These are phyloP conservation scores for Regulus satrapa DNA, from an alignment of 2,113 vertebrate species.

Conservation along the genomic window DNA sequence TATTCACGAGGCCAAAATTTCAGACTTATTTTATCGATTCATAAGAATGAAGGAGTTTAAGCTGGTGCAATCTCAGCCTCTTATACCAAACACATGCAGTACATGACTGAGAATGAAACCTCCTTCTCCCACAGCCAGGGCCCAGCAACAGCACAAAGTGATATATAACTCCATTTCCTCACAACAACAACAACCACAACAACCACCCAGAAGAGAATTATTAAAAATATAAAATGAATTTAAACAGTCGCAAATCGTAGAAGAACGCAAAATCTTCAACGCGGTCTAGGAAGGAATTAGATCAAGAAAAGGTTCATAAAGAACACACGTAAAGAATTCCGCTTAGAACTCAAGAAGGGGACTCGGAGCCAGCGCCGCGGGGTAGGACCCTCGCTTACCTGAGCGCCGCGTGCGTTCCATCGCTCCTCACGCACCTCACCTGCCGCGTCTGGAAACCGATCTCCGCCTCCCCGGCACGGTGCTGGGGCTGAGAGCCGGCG, in stretches of 20 bases:
- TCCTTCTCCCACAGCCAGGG: background rate
- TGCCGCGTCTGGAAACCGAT: constrained; percentile 88
- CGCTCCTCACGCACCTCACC: constrained; percentile 84
- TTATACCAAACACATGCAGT: background rate
- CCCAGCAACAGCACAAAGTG: background rate
- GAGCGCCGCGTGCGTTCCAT: constrained; percentile 80
- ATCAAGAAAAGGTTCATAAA: background rate
- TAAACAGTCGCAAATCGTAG: background rate
- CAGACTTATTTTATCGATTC: background rate
- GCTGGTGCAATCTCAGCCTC: background rate
- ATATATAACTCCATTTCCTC: background rate
- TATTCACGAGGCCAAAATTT: background rate
- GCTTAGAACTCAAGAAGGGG: background rate
- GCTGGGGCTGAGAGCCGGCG: constrained; percentile 47
- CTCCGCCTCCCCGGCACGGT: constrained; percentile 72
- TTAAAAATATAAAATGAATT: background rate
- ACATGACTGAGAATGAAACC: background rate
- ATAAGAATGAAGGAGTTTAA: background rate
- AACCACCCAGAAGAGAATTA: background rate
- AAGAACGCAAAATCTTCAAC: background rate
- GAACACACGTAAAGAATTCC: background rate
- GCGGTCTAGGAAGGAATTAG: background rate
- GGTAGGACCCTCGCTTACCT: constrained; percentile 77
- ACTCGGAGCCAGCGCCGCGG: rapidly evolving
- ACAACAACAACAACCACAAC: background rate